Percentiles rank a stretch among this genome's conserved stretches.
These are phyloP conservation scores for Ferdinandea cuprea DNA, from an alignment of 2,888 invertebrate genomes.

Conservation along the genomic window DNA sequence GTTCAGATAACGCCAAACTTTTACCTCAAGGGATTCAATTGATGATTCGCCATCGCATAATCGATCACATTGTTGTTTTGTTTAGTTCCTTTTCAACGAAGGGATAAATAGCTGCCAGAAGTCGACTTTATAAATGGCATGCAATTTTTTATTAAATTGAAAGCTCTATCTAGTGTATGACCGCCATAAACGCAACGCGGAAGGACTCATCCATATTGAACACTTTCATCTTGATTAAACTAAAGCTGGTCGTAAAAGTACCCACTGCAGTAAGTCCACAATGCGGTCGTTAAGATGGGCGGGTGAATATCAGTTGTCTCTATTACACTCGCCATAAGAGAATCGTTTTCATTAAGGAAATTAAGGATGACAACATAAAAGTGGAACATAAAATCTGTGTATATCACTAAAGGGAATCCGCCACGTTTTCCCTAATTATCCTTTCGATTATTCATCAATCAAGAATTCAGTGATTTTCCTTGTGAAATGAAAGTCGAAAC, in stretches of 20 bases:
- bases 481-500: background rate
- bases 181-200: slow-evolving; percentile 28
- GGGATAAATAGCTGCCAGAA: slow-evolving; percentile 25
- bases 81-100: slow-evolving; percentile 25
- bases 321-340: background rate
- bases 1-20: slow-evolving; percentile 56
- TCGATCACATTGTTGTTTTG: slow-evolving; percentile 63
- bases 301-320: slow-evolving; percentile 3
- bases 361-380: slow-evolving; percentile 12
- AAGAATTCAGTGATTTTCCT: slow-evolving; percentile 27
- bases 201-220: slow-evolving; percentile 54
- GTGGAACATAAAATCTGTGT: background rate
- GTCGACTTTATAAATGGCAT: slow-evolving; percentile 50
- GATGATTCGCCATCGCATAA: slow-evolving; percentile 68
- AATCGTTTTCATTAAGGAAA: slow-evolving; percentile 50
- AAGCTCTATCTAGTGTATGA: background rate
- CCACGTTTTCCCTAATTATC: slow-evolving; percentile 51
- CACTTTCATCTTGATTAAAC: slow-evolving; percentile 55
- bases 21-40: slow-evolving; percentile 57
- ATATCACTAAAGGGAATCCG: background rate
- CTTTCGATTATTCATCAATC: slow-evolving; percentile 65
- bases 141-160: slow-evolving; percentile 16
- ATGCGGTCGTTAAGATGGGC: slow-evolving; percentile 33
- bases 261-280: slow-evolving; percentile 19
- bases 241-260: slow-evolving; percentile 16